Conservation (phyloP, 2,113 vertebrate species). For the Nothocercus julius region DNA sequence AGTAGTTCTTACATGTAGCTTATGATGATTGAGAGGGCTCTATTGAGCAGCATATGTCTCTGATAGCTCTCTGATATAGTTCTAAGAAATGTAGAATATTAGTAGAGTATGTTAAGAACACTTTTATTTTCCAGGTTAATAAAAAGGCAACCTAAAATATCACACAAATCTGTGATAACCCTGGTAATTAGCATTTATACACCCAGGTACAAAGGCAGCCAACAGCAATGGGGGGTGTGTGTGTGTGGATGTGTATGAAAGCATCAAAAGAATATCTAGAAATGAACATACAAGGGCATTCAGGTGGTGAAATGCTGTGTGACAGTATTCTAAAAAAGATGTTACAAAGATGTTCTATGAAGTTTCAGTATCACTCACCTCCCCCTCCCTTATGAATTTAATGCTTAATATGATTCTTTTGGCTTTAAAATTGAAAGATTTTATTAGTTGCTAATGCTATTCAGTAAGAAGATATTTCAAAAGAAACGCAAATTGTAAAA, state of each 20-base stretch:
- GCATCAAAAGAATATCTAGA: too few relatives aligned
- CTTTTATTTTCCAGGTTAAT: slow-evolving; percentile 14
- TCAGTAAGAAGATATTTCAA: slow-evolving; percentile 29
- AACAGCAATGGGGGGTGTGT: not conserved
- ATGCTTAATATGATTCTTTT: slow-evolving; percentile 26
- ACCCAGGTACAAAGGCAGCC: not conserved
- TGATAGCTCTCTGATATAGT: not conserved
- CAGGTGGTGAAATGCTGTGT: too few relatives aligned
- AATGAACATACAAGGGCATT: too few relatives aligned
- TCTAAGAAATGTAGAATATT: not conserved
- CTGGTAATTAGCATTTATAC: slow-evolving; percentile 10
- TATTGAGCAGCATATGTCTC: not conserved
- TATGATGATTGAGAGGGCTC: not conserved
- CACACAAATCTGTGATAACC: not conserved
- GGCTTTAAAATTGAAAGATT: slow-evolving; percentile 55
- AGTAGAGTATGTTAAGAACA: not conserved
- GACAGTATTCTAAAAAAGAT: not conserved
- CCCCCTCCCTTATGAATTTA: not conserved
- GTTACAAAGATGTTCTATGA: not conserved
- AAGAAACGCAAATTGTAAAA: slow-evolving; percentile 51
- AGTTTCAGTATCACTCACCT: not conserved
- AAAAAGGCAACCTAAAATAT: slow-evolving; percentile 6
- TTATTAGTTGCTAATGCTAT: slow-evolving; percentile 56
- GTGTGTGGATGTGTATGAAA: not conserved
- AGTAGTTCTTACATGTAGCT: not conserved